phyloP scores from a whole-genome alignment of 2,797 vertebrate species.

The Rhinogobio ventralis region DNA sequence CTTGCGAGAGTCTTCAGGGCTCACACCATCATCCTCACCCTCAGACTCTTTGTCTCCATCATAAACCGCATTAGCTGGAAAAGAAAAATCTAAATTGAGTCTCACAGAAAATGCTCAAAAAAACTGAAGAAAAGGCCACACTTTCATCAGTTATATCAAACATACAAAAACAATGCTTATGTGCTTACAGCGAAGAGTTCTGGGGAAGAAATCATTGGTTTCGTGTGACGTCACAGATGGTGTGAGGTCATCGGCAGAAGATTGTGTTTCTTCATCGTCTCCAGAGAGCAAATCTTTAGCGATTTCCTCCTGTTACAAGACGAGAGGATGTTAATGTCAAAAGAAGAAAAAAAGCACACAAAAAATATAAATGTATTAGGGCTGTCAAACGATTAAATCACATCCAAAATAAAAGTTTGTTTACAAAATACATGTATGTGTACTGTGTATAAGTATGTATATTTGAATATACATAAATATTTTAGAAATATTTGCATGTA shows the following conservation, averaged over 20 bases:
- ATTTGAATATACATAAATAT: too few relatives aligned
- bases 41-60: constrained; percentile 89
- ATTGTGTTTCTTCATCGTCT: constrained; percentile 86
- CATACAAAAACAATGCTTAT: neutral
- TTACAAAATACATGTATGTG: too few relatives aligned
- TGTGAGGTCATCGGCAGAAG: constrained; percentile 87
- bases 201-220: constrained; percentile 85
- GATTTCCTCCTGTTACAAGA: constrained; percentile 80
- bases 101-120: neutral
- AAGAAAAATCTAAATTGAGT: constrained; percentile 18
- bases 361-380: neutral
- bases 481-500: too few relatives aligned
- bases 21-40: constrained; percentile 81
- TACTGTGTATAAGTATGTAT: too few relatives aligned
- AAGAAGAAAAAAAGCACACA: neutral
- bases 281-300: constrained; percentile 87
- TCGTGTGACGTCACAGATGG: constrained; percentile 87
- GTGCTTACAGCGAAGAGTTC: constrained; percentile 85
- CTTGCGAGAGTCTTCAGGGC: constrained; percentile 87
- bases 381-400: too few relatives aligned
- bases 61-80: constrained; percentile 82
- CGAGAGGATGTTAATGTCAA: neutral
- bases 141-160: neutral
- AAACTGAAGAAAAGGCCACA: neutral
- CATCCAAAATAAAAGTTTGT: too few relatives aligned